phyloP scores from a whole-genome alignment of 2,888 invertebrate species.

The Drosophila planitibia region DNA sequence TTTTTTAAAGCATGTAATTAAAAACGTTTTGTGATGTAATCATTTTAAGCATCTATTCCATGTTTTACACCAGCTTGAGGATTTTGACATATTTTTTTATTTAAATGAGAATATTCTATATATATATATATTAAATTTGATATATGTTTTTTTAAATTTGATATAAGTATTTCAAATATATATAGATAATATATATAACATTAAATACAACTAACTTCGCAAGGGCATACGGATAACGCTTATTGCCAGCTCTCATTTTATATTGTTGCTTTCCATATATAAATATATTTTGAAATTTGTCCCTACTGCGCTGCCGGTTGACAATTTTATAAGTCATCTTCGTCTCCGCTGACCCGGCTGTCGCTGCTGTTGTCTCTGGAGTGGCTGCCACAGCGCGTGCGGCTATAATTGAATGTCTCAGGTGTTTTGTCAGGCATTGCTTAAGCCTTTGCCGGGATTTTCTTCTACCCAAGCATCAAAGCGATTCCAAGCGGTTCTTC shows the following conservation, averaged over 20 bases:
- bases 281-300: constrained; percentile 35
- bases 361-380: constrained; percentile 18
- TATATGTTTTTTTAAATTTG: not conserved
- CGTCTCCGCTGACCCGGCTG: constrained; percentile 35
- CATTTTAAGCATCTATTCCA: rapidly evolving
- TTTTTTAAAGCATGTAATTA: not conserved
- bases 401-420: constrained; percentile 83
- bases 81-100: not conserved
- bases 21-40: not conserved
- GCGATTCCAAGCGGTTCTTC: not conserved
- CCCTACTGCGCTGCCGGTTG: constrained; percentile 53
- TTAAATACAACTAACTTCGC: not conserved
- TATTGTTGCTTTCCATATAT: constrained; percentile 20
- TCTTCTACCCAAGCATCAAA: constrained; percentile 26
- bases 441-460: constrained; percentile 84
- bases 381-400: constrained; percentile 50
- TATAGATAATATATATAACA: not conserved
- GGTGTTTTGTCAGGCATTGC: constrained; percentile 84
- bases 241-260: constrained; percentile 8
- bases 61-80: not conserved
- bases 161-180: not conserved
- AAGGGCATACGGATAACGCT: constrained; percentile 23
- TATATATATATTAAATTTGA: not conserved
- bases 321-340: constrained; percentile 71
- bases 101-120: not conserved